phyloP scores from a whole-genome alignment of 2,888 invertebrate species.

The Dilophus febrilis region DNA sequence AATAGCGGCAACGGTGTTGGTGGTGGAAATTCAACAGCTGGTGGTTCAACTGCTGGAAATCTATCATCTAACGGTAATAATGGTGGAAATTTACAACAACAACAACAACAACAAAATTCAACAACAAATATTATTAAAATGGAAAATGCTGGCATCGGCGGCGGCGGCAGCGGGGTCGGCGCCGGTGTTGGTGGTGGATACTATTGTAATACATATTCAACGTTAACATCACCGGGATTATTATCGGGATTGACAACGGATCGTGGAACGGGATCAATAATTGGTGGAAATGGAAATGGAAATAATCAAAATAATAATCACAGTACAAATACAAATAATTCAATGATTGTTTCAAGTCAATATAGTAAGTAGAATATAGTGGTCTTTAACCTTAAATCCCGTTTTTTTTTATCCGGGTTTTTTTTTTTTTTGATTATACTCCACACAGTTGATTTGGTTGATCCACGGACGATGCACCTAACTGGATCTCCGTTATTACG shows the following conservation, averaged over 20 bases:
- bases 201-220: conserved; percentile 63
- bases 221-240: conserved; percentile 33
- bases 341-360: conserved; percentile 56
- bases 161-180: conserved; percentile 16
- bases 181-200: conserved; percentile 32
- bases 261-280: background rate
- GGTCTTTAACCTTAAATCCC: no score
- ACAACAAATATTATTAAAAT: conserved; percentile 36
- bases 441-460: conserved; percentile 26
- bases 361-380: conserved; percentile 49
- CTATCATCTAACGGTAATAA: no score
- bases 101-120: background rate
- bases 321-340: conserved; percentile 18
- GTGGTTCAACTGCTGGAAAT: no score
- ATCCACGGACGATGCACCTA: conserved; percentile 25
- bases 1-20: background rate
- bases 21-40: conserved; percentile 28
- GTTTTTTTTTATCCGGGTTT: no score
- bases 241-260: conserved; percentile 16
- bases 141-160: conserved; percentile 44
- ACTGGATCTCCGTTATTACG: conserved; percentile 22
- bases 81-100: background rate
- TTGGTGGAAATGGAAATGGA: no score
- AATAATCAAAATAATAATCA: no score
- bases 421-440: no score